These are phyloP conservation scores for Stenurella melanura DNA, from an alignment of 2,888 invertebrate species.

Conservation along the genomic window DNA sequence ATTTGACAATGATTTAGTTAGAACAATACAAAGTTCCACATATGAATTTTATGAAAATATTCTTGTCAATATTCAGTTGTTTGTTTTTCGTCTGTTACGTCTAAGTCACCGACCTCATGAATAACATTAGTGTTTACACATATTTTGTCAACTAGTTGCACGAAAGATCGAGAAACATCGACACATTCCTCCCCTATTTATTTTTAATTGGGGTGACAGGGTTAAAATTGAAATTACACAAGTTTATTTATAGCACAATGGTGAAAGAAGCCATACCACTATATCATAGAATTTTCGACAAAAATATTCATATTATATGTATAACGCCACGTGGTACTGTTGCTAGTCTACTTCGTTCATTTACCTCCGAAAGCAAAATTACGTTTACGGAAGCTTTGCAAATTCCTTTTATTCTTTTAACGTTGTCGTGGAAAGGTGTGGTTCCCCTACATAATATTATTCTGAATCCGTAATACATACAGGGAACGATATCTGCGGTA, in stretches of 20 bases:
- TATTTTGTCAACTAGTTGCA: background rate
- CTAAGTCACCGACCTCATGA: background rate
- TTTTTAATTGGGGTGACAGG: background rate
- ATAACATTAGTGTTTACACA: background rate
- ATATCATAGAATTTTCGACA: background rate
- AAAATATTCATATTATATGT: background rate
- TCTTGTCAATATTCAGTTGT: background rate
- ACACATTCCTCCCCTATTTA: background rate
- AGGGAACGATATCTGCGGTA: background rate
- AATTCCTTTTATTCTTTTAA: background rate
- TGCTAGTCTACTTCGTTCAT: background rate
- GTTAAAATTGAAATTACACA: background rate
- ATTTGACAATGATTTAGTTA: no score
- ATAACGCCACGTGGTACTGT: background rate
- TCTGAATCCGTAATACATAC: background rate
- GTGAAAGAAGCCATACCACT: background rate
- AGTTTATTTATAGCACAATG: conserved; percentile 1
- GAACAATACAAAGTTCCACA: no score
- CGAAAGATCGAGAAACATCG: background rate
- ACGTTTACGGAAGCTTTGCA: background rate
- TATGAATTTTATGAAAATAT: no score
- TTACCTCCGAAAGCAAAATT: conserved; percentile 5
- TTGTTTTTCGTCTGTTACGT: background rate
- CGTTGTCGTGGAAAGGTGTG: background rate
- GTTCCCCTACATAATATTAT: background rate